Evolutionary conservation across 2,888 invertebrate species (phyloP), one percentile per base, ranked within the genome.

Genomic region (Chrysotoxum bicinctum): DNA sequence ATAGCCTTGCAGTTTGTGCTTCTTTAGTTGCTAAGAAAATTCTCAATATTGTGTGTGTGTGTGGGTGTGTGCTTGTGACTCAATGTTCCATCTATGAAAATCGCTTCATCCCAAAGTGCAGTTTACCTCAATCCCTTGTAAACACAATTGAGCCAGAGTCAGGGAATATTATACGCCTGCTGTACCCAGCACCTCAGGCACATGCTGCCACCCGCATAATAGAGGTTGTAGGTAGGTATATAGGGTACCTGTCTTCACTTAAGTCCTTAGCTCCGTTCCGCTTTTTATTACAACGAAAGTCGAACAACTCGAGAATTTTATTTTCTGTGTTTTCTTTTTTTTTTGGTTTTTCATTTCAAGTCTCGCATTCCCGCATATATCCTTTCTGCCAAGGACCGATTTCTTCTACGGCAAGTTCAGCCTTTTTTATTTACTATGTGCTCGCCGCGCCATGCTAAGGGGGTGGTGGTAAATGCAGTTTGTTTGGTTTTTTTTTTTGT

Each of bases 281-380:
- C 52, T 75, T 80, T 85, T 85, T 78, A 69, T 77, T 73, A 73
- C 68, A 73, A 77, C 66, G 76, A 85, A 81, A 85, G 85, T 85
- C 85, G 85, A 85, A 81, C 81, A 85, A 81, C 81, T 85, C 76
- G 72, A 85, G 81, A 73, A 81, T 85, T 81, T 84, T 80, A 84
- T 84, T 84, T 52, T 43, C 79, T 23, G 19, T 32, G 32, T 1
- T 26, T 45, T 52, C 40, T 56, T 58, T 48, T 19, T n/a, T 26
- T 19, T n/a, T 26, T 19, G 23, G 21, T 50, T 45, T 40, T 32
- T 26, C 32, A 48, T 52, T 62, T 78, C 9, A 68, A 73, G 69
- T 48, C 40, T 60, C 52, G 35, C 35, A 58, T 45, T 62, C 32
- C 50, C 45, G 40, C 62, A 23, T 40, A 43, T 52, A 50, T 10